phyloP scores from a whole-genome alignment of 2,113 vertebrate genomes.

The Tautogolabrus adspersus region DNA sequence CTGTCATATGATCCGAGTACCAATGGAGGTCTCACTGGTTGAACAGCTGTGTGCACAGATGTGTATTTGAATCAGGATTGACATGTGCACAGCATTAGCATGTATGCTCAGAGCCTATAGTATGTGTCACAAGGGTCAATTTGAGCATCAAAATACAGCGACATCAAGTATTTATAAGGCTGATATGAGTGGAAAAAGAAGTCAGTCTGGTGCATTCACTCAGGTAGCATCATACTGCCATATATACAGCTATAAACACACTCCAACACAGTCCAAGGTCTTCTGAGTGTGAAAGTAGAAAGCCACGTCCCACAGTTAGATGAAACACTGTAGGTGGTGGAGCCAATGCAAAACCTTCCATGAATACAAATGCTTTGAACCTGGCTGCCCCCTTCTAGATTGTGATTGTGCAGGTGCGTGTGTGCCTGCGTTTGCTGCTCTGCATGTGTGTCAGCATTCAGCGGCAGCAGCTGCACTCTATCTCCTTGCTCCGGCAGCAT shows the following conservation, averaged over 20 bases:
- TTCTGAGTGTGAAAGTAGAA: slow-evolving; percentile 72
- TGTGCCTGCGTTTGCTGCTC: slow-evolving; percentile 34
- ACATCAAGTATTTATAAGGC: slow-evolving; percentile 52
- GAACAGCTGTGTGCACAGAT: neutral
- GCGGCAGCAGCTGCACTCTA: slow-evolving; percentile 73
- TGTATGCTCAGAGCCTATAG: neutral
- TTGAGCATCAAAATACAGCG: slow-evolving; percentile 46
- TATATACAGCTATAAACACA: slow-evolving; percentile 71
- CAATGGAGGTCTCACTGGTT: neutral
- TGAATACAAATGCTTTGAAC: slow-evolving; percentile 84
- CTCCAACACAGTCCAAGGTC: slow-evolving; percentile 71
- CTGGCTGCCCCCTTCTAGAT: slow-evolving; percentile 76
- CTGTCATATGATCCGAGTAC: neutral
- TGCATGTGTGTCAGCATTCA: slow-evolving; percentile 72
- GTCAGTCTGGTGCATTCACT: slow-evolving; percentile 53
- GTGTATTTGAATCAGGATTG: slow-evolving; percentile 4
- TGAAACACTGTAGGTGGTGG: slow-evolving; percentile 81
- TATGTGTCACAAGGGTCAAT: slow-evolving; percentile 48
- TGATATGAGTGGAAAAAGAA: slow-evolving; percentile 55
- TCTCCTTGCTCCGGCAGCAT: slow-evolving; percentile 73
- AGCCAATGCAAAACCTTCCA: slow-evolving; percentile 81
- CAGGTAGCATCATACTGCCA: slow-evolving; percentile 55
- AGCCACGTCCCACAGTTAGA: slow-evolving; percentile 74
- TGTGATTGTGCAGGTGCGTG: slow-evolving; percentile 67
- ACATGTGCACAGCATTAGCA: slow-evolving; percentile 18